These are phyloP conservation scores for Solen grandis DNA, from an alignment of 1,140 invertebrate genomes.

Conservation along the genomic window DNA sequence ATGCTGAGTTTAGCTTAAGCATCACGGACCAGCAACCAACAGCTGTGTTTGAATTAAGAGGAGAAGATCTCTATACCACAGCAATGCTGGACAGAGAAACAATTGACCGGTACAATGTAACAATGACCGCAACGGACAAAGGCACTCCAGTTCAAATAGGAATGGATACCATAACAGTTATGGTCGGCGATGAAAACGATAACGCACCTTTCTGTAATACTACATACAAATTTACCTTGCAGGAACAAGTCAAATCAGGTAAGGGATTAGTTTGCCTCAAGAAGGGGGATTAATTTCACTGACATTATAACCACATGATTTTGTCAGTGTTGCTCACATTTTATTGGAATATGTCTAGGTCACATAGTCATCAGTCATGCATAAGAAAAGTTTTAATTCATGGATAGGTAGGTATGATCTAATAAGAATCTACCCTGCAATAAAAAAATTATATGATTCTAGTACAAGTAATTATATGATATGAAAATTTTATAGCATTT, in stretches of 20 bases:
- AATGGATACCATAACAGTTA: conserved; percentile 94
- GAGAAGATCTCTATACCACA: conserved; percentile 36
- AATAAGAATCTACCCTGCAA: too few relatives aligned
- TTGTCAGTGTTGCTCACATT: too few relatives aligned
- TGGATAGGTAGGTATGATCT: too few relatives aligned
- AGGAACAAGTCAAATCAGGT: conserved; percentile 17
- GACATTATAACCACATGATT: too few relatives aligned
- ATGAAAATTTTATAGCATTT: too few relatives aligned
- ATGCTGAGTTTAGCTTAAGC: conserved; percentile 37
- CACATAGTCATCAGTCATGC: too few relatives aligned
- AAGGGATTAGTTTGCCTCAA: too few relatives aligned
- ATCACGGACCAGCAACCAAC: background rate
- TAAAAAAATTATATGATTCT: too few relatives aligned
- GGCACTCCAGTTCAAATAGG: conserved; percentile 86
- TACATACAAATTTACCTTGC: conserved; percentile 20
- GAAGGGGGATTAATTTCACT: too few relatives aligned
- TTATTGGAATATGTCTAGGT: too few relatives aligned
- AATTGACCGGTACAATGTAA: conserved; percentile 24
- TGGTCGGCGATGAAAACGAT: conserved; percentile 97
- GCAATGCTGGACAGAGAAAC: conserved; percentile 28
- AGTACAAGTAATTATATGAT: too few relatives aligned
- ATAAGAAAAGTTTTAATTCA: too few relatives aligned
- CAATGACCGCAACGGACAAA: conserved; percentile 12
- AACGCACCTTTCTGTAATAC: conserved; percentile 82
- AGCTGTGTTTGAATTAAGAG: conserved; percentile 4